Base-by-base conservation (phyloP, 2,888 invertebrate species). In the Meandrusa payeni region DNA sequence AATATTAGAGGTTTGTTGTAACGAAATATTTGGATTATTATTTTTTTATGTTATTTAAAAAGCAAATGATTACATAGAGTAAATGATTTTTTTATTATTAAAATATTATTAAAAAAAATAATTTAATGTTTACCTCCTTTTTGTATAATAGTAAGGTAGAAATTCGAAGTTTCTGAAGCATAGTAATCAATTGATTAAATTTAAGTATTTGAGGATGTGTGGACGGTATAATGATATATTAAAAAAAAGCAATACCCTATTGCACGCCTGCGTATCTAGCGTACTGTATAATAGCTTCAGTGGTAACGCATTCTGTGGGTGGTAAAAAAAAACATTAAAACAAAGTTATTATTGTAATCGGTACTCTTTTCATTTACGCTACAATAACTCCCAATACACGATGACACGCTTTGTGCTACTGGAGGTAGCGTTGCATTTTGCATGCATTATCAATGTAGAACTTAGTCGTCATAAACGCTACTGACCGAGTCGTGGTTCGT, bases 21-120 rank as follows among this genome's bases (percentile, higher is more conserved):
- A 75, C 73, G 70, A 78, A 77, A 76, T 81, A 61, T 77, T 67
- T 81, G 76, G 22, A 34, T 75, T 72, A 80, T 83, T 81, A 69
- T 75, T 76, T 79, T 82, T 81, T 77, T 79, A 79, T 81, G 72
- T 81, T 83, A 82, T 83, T 82, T 82, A 81, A 82, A 76, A 64
- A 54, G 48, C 54, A 57, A 68, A 64, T 68, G 65, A 80, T 82
- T 83, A 79, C 79, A 66, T 81, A 81, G 75, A 77, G 77, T 81
- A 80, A 79, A 80, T 58, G 63, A 61, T 65, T 59, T 73, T 69
- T 74, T 71, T 74, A 60, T 64, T 63, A 57, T 53, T 66, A 46
- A 54, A 41, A 57, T 63, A 42, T 42, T 66, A 62, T 65, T 57
- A 67, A 42, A 41, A 34, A 41, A 36, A 66, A 64, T 70, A 70